These are phyloP conservation scores for Hirtodrosophila cameraria DNA, from an alignment of 2,888 invertebrate genomes.

Conservation along the genomic window DNA sequence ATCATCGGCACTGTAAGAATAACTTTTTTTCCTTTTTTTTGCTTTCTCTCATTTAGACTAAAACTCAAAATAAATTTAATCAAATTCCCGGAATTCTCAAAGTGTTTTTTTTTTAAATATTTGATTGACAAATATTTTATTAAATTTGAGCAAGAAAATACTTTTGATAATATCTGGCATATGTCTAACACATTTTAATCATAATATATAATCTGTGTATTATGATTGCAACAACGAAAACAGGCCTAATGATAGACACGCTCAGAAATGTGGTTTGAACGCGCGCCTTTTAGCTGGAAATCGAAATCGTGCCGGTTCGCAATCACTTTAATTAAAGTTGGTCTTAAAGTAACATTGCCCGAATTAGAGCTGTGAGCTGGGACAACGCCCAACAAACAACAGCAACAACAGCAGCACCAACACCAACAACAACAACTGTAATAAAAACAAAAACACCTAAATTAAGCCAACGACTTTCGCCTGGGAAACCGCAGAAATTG, in stretches of 20 bases:
- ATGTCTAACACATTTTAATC: constrained; percentile 15
- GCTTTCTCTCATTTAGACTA: too few species aligned
- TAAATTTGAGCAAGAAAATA: too few species aligned
- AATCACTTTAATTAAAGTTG: constrained; percentile 72
- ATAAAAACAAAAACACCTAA: constrained; percentile 35
- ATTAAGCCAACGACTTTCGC: constrained; percentile 68
- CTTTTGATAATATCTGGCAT: too few species aligned
- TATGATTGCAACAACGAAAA: constrained; percentile 21
- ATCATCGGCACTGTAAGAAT: too few species aligned
- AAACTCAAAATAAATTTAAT: too few species aligned
- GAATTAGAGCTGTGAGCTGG: constrained; percentile 49
- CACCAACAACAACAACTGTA: constrained; percentile 5
- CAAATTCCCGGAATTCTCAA: too few species aligned
- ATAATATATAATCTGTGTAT: constrained; percentile 20
- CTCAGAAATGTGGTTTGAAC: constrained; percentile 35
- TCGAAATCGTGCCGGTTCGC: constrained; percentile 67
- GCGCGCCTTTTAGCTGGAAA: constrained; percentile 52
- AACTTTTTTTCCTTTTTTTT: too few species aligned
- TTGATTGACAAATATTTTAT: too few species aligned
- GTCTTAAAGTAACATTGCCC: constrained; percentile 46
- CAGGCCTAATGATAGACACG: constrained; percentile 49
- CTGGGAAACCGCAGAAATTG: constrained; percentile 57
- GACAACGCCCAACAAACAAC: constrained; percentile 66
- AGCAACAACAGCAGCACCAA: constrained; percentile 27
- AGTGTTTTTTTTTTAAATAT: too few species aligned